Conservation (phyloP, 92 coral and sea anemone species). For the Ricordea florida region DNA sequence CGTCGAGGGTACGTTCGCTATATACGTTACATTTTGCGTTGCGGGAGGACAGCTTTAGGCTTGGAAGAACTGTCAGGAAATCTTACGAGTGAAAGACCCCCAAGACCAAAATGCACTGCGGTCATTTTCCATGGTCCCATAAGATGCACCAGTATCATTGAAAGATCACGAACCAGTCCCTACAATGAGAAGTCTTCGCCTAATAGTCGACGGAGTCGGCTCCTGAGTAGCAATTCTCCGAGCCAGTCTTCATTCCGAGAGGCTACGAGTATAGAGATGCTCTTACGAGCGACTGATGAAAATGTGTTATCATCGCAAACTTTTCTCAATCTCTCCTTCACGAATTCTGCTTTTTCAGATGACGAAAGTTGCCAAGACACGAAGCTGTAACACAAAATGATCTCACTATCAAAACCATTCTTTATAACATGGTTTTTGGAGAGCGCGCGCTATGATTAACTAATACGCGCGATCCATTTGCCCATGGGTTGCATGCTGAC, state of each 20-base stretch:
- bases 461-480: too few species aligned
- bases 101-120: not conserved
- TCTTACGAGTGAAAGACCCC: not conserved
- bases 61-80: not conserved
- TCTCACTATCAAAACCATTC: too few species aligned
- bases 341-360: not conserved
- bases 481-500: too few species aligned
- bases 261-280: conserved; percentile 4
- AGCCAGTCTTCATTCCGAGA: not conserved
- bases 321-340: conserved; percentile 7
- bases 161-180: not conserved
- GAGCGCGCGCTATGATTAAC: too few species aligned
- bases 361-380: conserved; percentile 16
- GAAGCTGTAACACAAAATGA: not conserved
- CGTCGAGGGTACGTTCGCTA: conserved; percentile 80
- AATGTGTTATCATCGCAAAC: not conserved
- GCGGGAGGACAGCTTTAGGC: conserved; percentile 6
- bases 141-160: not conserved
- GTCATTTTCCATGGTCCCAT: conserved; percentile 7
- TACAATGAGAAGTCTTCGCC: conserved; percentile 7
- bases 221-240: not conserved
- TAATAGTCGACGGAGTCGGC: not conserved
- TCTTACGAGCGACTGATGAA: not conserved
- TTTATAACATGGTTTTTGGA: too few species aligned
- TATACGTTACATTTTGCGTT: conserved; percentile 49